Conservation (phyloP, 2,888 invertebrate genomes). For the Tenthredo amoena region DNA sequence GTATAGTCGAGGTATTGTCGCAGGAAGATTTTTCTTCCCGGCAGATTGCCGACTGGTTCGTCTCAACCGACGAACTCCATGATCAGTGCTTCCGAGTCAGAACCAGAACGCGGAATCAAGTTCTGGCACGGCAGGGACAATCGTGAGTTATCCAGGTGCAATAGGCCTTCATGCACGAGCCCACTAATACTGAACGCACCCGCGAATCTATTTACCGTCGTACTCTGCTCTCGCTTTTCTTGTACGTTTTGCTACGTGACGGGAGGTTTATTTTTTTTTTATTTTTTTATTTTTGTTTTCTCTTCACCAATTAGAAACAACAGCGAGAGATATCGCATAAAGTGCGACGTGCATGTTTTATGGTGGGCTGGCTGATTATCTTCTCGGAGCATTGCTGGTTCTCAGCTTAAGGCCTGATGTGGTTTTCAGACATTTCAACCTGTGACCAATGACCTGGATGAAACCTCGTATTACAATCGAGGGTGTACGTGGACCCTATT, state of each 20-base stretch:
- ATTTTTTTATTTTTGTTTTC: neutral
- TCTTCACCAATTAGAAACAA: neutral
- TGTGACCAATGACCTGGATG: neutral
- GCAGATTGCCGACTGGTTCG: constrained; percentile 68
- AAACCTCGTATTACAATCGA: neutral
- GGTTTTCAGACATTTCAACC: neutral
- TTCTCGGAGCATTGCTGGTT: neutral
- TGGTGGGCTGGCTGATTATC: neutral
- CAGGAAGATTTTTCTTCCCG: constrained; percentile 56
- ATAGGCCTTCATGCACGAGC: constrained; percentile 22
- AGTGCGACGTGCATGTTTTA: neutral
- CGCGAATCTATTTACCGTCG: neutral
- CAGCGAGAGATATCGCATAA: neutral
- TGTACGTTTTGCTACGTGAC: neutral
- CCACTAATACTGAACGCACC: neutral
- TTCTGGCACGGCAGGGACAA: constrained; percentile 57
- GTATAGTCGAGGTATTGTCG: constrained; percentile 38
- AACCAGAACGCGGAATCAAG: constrained; percentile 57
- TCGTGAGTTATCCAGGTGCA: constrained; percentile 59
- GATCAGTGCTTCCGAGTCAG: constrained; percentile 66
- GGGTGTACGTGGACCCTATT: neutral
- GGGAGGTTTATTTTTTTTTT: neutral
- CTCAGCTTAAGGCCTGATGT: neutral
- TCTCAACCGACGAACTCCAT: constrained; percentile 64
- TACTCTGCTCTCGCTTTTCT: neutral